Percentiles rank a stretch among this genome's conserved stretches.
Conservation (phyloP, 2,113 vertebrate species). For the Cyprinodon brontotheroides region DNA sequence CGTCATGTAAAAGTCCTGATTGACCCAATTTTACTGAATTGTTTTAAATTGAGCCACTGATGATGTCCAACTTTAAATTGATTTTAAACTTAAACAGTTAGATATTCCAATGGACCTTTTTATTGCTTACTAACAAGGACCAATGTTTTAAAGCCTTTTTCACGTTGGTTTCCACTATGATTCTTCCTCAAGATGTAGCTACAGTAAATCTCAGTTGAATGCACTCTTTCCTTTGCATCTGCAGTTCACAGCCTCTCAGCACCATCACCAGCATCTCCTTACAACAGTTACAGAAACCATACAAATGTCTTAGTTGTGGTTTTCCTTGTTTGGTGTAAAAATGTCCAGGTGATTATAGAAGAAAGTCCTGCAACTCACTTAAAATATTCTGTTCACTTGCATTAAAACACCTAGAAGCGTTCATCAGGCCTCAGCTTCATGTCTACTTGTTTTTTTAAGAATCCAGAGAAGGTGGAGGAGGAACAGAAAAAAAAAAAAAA, state of each 20-base stretch:
- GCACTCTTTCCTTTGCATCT: neutral
- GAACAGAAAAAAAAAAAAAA: too few relatives aligned
- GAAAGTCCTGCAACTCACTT: neutral
- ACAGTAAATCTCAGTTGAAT: neutral
- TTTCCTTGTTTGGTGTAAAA: neutral
- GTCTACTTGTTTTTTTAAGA: too few relatives aligned
- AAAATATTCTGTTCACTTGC: neutral
- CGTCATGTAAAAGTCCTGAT: too few relatives aligned
- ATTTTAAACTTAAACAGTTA: too few relatives aligned
- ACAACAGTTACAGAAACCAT: neutral
- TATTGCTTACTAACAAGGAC: too few relatives aligned
- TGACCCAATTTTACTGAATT: too few relatives aligned
- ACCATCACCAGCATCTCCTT: neutral
- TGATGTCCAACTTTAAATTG: too few relatives aligned
- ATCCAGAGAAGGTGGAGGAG: too few relatives aligned
- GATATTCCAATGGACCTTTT: too few relatives aligned
- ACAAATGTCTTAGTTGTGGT: neutral
- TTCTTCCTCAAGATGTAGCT: neutral
- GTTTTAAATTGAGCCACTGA: too few relatives aligned
- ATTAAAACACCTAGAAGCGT: too few relatives aligned
- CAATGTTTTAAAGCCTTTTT: neutral
- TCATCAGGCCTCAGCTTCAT: too few relatives aligned
- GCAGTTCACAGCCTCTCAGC: neutral
- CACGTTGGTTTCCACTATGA: neutral
- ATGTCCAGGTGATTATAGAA: conserved; percentile 8